Percentiles rank a stretch among this genome's conserved stretches.
These are phyloP conservation scores for Cyanistes caeruleus DNA, from an alignment of 2,113 vertebrate genomes.

Conservation along the genomic window DNA sequence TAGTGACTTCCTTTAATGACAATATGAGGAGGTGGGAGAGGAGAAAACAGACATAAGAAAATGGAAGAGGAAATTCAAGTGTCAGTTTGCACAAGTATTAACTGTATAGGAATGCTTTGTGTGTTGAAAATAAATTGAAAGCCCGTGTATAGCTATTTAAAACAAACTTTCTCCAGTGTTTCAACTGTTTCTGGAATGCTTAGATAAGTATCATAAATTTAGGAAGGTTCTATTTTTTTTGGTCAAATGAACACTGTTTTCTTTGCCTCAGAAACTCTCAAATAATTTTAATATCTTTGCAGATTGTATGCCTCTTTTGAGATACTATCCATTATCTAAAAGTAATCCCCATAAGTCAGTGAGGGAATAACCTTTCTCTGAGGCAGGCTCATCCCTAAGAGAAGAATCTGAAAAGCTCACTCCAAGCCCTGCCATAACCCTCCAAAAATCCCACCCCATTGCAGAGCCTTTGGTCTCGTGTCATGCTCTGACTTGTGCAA, in stretches of 20 bases:
- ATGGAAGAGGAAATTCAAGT: background rate
- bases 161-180: background rate
- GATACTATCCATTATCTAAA: background rate
- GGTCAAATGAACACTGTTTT: background rate
- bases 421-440: background rate
- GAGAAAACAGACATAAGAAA: background rate
- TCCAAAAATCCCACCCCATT: background rate
- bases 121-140: background rate
- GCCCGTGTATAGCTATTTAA: background rate
- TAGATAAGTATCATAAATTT: background rate
- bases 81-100: background rate
- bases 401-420: background rate
- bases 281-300: background rate
- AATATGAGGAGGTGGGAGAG: background rate
- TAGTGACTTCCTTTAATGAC: background rate
- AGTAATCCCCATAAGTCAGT: background rate
- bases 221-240: background rate
- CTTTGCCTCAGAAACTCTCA: background rate
- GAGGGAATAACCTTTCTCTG: background rate
- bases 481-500: background rate
- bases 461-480: background rate
- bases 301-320: background rate
- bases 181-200: background rate
- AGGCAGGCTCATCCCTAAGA: background rate
- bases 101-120: background rate